Evolutionary conservation across 2,797 vertebrate genomes (phyloP), one percentile per base, ranked within the genome.

Genomic region (Chanos chanos): DNA sequence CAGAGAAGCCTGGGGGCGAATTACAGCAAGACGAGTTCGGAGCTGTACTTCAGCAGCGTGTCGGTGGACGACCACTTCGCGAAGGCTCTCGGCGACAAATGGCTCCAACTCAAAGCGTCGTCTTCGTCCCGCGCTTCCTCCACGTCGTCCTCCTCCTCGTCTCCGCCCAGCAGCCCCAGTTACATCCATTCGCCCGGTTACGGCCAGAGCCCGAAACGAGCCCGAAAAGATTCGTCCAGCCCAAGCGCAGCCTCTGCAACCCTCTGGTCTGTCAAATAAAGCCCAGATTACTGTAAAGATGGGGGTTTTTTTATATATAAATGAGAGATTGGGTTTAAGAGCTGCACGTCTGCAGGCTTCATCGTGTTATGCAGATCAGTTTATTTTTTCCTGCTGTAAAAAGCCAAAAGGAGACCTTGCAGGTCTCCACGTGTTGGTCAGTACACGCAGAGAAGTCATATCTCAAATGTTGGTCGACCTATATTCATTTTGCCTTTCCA

Each of bases 41-140:
- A 76, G 77, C 85, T 84, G 71, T 76, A 84, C 19, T 87, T 89
- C 61, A 88, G 89, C 82, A 87, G 86, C 7, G 82, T 89, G 27
- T 91, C 89, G 0, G 90, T 92, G 0, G 90, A 92, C 2, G 89
- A 91, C 72, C 90, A 92, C 72, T 92, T 92, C 4, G 85, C 90
- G 78, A 91, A 91, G 71, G 90, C 90, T 40, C 70, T 92, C 69
- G 90, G 90, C 6, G 89, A 90, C 64, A 87, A 89, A 70, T 92
- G 90, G 90, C 81, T 80, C 24, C 82, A 89, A 75, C 82, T 92
- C 12, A 87, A 89, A 59, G 70, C 64, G 6, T 67, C 71, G 13
- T 54, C 75, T 15, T 66, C 63, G 2, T 34, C 62, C n/a, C 83
- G 84, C 49, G 85, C 85, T 31, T 82, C 85, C 41, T 87, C 86